These are phyloP conservation scores for Drosophila virilis DNA, from an alignment of 1,140 invertebrate species.

Conservation along the genomic window DNA sequence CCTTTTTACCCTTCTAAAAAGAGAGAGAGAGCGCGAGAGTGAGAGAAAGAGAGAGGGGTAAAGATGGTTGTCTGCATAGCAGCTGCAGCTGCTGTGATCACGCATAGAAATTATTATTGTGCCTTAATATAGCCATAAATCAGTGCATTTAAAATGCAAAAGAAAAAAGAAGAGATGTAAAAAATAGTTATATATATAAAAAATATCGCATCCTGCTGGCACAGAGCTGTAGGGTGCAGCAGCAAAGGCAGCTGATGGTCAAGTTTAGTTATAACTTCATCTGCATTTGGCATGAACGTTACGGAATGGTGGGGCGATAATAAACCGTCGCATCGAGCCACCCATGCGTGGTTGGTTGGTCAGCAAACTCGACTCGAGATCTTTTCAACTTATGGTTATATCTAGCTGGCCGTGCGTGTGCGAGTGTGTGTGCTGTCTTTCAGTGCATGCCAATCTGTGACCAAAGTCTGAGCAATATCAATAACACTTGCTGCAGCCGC, in stretches of 20 bases:
- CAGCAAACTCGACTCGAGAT: conserved; percentile 9
- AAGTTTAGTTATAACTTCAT: conserved; percentile 75
- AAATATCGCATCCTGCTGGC: conserved; percentile 75
- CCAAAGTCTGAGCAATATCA: conserved; percentile 72
- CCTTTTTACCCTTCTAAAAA: background rate
- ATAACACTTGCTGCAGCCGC: conserved; percentile 73
- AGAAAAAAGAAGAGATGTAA: conserved; percentile 5
- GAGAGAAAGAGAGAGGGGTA: background rate
- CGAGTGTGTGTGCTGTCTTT: conserved; percentile 15
- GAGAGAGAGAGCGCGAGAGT: background rate
- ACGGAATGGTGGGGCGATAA: conserved; percentile 55
- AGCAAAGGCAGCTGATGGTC: conserved; percentile 31
- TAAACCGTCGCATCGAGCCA: conserved; percentile 72
- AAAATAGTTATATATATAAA: background rate
- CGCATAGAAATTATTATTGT: conserved; percentile 82
- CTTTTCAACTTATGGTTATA: conserved; percentile 1
- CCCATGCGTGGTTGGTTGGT: conserved; percentile 73
- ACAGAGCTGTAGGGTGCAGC: conserved; percentile 21
- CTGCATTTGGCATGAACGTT: conserved; percentile 59
- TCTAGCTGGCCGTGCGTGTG: conserved; percentile 2
- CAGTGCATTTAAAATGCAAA: conserved; percentile 74
- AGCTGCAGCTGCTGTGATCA: conserved; percentile 68
- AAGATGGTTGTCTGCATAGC: background rate
- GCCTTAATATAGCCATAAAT: conserved; percentile 82
- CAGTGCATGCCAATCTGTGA: conserved; percentile 45